A percentile compares a stretch with the other conserved stretches of the same genome.
phyloP scores from a whole-genome alignment of 2,113 vertebrate genomes.

The Marmota flaviventris region DNA sequence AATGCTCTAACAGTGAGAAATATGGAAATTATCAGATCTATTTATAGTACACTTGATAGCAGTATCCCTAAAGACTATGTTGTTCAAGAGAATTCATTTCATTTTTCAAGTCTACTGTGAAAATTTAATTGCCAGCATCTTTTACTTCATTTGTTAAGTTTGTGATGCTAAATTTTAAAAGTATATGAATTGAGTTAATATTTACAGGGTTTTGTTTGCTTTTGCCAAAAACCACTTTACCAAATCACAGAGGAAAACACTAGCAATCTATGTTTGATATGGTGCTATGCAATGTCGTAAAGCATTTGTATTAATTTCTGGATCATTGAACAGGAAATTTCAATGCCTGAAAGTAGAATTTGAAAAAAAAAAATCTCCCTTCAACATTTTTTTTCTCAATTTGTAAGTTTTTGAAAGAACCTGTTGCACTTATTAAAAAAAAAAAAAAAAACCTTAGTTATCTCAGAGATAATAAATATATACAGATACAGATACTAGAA shows the following conservation, averaged over 20 bases:
- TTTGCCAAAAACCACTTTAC: neutral
- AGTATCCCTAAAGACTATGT: neutral
- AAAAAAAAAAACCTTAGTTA: neutral
- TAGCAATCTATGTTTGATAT: constrained; percentile 26
- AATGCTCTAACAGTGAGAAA: neutral
- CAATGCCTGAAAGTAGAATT: constrained; percentile 8
- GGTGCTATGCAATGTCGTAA: neutral
- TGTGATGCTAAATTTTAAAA: neutral
- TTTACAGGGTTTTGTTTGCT: neutral
- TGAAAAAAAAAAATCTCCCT: neutral
- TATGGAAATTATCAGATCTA: neutral
- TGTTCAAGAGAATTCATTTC: neutral
- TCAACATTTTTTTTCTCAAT: neutral
- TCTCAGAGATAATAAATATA: too few relatives aligned
- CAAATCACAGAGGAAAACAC: neutral
- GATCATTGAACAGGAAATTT: neutral
- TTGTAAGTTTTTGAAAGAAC: neutral
- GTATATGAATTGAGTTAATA: neutral
- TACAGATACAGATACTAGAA: neutral
- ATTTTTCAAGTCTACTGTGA: neutral
- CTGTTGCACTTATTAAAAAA: neutral
- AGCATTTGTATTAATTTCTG: neutral
- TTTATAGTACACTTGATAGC: neutral
- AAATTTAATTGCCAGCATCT: neutral
- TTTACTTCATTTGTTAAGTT: neutral